Conservation (phyloP, 2,888 invertebrate genomes). For the Aelia acuminata region DNA sequence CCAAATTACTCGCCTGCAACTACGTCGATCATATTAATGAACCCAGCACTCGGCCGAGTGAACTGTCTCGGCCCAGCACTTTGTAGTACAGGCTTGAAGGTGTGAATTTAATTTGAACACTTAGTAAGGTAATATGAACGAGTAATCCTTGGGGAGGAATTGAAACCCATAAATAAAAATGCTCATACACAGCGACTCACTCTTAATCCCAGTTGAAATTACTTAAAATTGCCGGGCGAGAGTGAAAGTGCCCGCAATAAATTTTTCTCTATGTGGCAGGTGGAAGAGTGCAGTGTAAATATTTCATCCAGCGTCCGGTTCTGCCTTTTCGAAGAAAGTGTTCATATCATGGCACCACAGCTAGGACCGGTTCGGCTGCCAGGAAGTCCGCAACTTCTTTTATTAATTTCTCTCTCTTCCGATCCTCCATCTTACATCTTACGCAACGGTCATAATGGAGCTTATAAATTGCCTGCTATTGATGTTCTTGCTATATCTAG, state of each 20-base stretch:
- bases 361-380: not conserved
- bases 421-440: not conserved
- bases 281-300: not conserved
- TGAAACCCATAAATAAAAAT: too few relatives aligned
- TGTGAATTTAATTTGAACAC: too few relatives aligned
- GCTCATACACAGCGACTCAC: too few relatives aligned
- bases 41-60: too few relatives aligned
- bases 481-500: not conserved
- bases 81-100: too few relatives aligned
- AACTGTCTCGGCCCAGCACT: too few relatives aligned
- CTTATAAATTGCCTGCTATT: not conserved
- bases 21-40: too few relatives aligned
- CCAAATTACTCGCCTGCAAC: too few relatives aligned
- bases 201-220: too few relatives aligned
- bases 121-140: too few relatives aligned
- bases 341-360: not conserved
- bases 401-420: constrained; percentile 7
- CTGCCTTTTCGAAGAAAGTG: not conserved
- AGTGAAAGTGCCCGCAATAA: not conserved
- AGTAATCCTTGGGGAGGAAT: too few relatives aligned
- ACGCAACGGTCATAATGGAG: not conserved
- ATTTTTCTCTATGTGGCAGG: not conserved
- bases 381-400: not conserved
- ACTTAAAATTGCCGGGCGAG: not conserved
- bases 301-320: not conserved